phyloP scores from a whole-genome alignment of 2,797 vertebrate genomes.

The Helicolenus hilgendorfi region DNA sequence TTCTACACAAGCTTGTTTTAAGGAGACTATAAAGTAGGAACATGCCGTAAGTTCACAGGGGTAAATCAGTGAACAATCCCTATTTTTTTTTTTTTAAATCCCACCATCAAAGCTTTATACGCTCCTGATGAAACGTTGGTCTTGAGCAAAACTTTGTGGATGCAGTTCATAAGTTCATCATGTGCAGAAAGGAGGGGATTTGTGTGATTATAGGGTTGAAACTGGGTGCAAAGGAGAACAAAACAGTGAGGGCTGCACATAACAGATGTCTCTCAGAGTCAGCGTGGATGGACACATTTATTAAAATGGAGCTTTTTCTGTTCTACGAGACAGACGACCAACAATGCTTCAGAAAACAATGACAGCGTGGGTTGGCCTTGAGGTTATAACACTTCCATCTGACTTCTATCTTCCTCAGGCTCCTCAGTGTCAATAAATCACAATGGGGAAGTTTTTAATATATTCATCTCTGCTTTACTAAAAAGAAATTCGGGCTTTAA shows the following conservation, averaged over 20 bases:
- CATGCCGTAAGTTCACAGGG: background rate
- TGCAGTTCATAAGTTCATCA: background rate
- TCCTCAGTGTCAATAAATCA: background rate
- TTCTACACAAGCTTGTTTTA: background rate
- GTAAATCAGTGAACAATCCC: background rate
- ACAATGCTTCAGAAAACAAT: conserved; percentile 25
- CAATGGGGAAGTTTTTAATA: background rate
- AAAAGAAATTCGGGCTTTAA: background rate
- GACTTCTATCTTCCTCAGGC: background rate
- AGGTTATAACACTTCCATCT: conserved; percentile 1
- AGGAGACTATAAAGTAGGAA: background rate
- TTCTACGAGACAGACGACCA: background rate
- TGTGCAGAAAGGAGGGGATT: background rate
- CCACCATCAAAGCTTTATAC: background rate
- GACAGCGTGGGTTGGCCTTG: background rate
- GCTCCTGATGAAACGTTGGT: background rate
- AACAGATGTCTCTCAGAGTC: background rate
- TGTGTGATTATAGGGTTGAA: conserved; percentile 24
- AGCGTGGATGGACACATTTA: background rate
- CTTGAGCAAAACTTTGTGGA: background rate
- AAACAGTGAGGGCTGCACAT: background rate
- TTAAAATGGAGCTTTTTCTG: conserved; percentile 1
- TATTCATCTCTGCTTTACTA: background rate
- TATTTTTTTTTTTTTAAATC: background rate
- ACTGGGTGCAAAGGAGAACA: background rate